phyloP scores from a whole-genome alignment of 2,113 vertebrate genomes.

The Ammodytes dubius region DNA sequence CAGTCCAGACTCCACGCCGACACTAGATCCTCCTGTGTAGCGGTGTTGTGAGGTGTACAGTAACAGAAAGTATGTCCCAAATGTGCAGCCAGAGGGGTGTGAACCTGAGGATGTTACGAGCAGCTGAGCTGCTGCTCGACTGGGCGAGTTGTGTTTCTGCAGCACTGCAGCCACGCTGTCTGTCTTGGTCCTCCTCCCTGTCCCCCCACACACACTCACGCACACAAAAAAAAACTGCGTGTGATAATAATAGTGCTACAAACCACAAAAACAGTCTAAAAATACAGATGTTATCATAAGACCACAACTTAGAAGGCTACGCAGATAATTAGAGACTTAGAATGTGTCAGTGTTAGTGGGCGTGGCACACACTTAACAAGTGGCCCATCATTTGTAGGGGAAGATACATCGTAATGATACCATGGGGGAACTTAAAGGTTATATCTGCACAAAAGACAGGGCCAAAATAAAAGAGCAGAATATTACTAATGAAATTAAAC shows the following conservation, averaged over 20 bases:
- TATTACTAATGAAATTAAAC: not conserved
- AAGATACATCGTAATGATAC: not conserved
- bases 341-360: not conserved
- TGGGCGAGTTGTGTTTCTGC: slow-evolving; percentile 60
- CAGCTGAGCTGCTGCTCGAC: slow-evolving; percentile 31
- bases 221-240: slow-evolving; percentile 2
- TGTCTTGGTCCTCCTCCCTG: slow-evolving; percentile 62
- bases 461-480: not conserved
- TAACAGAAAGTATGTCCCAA: not conserved
- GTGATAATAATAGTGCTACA: not conserved
- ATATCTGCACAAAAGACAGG: not conserved
- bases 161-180: slow-evolving; percentile 71
- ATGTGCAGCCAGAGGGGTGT: slow-evolving; percentile 2
- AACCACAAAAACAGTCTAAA: not conserved
- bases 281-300: not conserved
- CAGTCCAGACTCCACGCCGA: slow-evolving; percentile 53
- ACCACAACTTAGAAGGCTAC: not conserved
- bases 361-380: slow-evolving; percentile 8
- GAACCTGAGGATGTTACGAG: slow-evolving; percentile 29
- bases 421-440: not conserved
- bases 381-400: not conserved
- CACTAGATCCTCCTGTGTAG: slow-evolving; percentile 20
- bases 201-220: slow-evolving; percentile 10
- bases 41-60: not conserved
- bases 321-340: not conserved